Conservation (phyloP, 2,113 vertebrate species). For the Chionis minor region DNA sequence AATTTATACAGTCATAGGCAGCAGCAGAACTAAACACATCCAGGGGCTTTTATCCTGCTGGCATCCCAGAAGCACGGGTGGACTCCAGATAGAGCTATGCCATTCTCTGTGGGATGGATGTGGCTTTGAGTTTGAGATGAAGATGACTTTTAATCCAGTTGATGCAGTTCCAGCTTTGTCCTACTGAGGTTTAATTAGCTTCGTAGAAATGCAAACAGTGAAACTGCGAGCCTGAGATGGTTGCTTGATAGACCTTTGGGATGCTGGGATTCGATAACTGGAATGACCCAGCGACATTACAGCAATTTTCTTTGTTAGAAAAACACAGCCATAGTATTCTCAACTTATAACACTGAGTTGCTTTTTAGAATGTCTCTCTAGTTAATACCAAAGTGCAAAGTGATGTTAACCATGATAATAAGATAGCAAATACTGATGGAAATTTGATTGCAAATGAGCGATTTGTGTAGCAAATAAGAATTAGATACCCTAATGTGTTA, state of each 20-base stretch:
- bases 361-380: conserved; percentile 31
- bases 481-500: conserved; percentile 41
- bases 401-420: conserved; percentile 46
- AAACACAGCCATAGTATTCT: background rate
- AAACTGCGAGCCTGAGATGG: background rate
- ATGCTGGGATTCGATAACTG: conserved; percentile 1
- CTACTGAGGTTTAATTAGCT: background rate
- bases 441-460: conserved; percentile 55
- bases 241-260: conserved; percentile 21
- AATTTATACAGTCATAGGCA: background rate
- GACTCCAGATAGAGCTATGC: rapidly evolving
- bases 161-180: background rate
- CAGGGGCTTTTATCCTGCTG: background rate
- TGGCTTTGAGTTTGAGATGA: background rate
- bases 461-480: conserved; percentile 55
- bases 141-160: background rate
- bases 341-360: background rate
- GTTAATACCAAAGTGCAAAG: conserved; percentile 41
- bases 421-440: conserved; percentile 43
- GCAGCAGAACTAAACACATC: background rate
- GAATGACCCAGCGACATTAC: background rate
- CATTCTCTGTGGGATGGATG: background rate
- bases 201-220: background rate
- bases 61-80: background rate
- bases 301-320: conserved; percentile 39